Base-by-base conservation (phyloP, 1,140 invertebrate genomes). In the Batillaria attramentaria region DNA sequence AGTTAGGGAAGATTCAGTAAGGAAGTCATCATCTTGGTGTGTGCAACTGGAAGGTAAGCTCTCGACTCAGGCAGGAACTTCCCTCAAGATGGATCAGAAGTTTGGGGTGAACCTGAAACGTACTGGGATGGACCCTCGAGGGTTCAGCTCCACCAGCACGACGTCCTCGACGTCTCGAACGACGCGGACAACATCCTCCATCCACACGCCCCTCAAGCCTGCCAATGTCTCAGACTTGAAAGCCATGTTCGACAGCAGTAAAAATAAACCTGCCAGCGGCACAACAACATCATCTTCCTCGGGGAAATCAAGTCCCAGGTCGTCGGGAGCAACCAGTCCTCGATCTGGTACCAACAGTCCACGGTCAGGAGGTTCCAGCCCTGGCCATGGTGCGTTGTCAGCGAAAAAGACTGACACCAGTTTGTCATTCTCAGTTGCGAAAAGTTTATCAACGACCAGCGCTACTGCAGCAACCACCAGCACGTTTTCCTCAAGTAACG, bases 181-280 rank as follows among this genome's bases (percentile, higher is more conserved):
- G 33, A 65, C 66, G 28, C 31, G 69, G 28, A 79, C 33, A 57
- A 35, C 39, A 0, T 57, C 74, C 10, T 77, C 77, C 13, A 81
- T 81, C 33, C 80, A 78, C 41, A 82, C 81, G 24, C 81, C 81
- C 10, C 79, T 82, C 2, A 77, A 82, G 42, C 81, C 81, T 46
- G 81, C 76, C 16, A 82, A 78, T 54, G 81, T 82, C 28, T 68
- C 77, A n/a, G 81, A 82, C 65, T 76, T 82, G 10, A 82, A 82
- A 54, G 81, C 81, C 0, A 82, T 79, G 69, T 82, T 82, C 78
- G 81, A 82, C 42, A 68, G 54, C 20, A 62, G 70, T 13, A 79
- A 77, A 37, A 62, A 74, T 13, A 79, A 77, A 37, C 28, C 37
- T 16, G 57, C 20, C 13, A 16, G 42, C 33, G 77, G 39, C 24